A percentile compares a stretch with the other conserved stretches of the same genome.
Conservation (phyloP, 2,113 vertebrate species). For the Fulmarus glacialis region DNA sequence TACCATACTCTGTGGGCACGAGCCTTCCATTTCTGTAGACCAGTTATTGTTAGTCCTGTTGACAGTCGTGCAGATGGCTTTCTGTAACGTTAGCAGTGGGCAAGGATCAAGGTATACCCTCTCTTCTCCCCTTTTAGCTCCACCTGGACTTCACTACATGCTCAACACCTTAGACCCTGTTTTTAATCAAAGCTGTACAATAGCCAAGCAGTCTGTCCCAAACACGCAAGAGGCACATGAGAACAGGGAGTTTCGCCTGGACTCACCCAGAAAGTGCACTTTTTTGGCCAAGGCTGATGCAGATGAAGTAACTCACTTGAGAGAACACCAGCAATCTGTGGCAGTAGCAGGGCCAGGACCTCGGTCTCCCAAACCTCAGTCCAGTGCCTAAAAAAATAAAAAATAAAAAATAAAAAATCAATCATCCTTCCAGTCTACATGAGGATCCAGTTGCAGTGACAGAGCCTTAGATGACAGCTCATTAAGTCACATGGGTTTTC, state of each 20-base stretch:
- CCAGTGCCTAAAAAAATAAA: not conserved
- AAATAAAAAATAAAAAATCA: not conserved
- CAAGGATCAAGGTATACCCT: fast-evolving
- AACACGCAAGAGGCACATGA: no score
- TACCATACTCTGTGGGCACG: not conserved
- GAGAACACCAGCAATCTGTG: not conserved
- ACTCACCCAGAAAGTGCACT: not conserved
- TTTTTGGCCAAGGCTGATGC: not conserved
- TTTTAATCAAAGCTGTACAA: not conserved
- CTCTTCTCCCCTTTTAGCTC: not conserved
- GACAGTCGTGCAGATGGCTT: not conserved
- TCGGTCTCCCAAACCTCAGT: not conserved
- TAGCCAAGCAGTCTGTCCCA: not conserved
- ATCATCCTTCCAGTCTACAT: not conserved
- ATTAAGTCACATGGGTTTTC: not conserved
- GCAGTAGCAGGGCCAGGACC: not conserved
- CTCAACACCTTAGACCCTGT: not conserved
- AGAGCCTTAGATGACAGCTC: not conserved
- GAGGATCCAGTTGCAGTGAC: not conserved
- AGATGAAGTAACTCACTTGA: not conserved
- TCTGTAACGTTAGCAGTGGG: fast-evolving
- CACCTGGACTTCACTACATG: not conserved
- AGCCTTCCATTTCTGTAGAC: not conserved
- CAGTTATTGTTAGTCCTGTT: not conserved
- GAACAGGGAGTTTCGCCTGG: not conserved